Evolutionary conservation across 1,140 invertebrate species (phyloP), one percentile per base, ranked within the genome.

Genomic region (Apis cerana): DNA sequence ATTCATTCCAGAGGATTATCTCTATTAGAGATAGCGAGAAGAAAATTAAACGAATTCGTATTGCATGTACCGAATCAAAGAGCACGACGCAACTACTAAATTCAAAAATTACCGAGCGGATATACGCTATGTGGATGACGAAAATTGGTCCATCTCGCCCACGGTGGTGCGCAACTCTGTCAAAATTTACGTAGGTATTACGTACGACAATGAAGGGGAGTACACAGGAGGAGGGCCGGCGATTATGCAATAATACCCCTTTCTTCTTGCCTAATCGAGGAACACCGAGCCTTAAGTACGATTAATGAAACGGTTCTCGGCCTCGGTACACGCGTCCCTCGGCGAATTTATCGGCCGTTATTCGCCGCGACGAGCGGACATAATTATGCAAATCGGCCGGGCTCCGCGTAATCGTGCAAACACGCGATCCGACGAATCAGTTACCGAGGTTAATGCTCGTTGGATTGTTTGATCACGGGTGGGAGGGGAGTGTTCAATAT

Each of bases 301-400:
- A 81, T 81, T 81, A 81, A 81, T 81, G 79, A 81, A 81, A 81
- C 72, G 79, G 54, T 67, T 56, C 61, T n/a, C 76, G 52, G n/a
- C 48, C 19, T 9, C 58, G 48, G 58, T 62, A 54, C 79, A 64
- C 79, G 72, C 64, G 80, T 70, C 52, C 59, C 33, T 23, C 65
- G 75, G 17, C 70, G 67, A 78, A 82, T 77, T 77, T 82, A 77
- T 82, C 67, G 81, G 81, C 81, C 86, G 69, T 72, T 70, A 84
- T 77, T 81, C 74, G 75, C 71, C 71, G 80, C 85, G 85, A 85
- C 71, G 82, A 88, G 77, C 75, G 85, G 75, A 82, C 87, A 88
- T 88, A 82, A 88, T 88, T 88, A 88, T 85, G 83, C 86, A 88
- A 88, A 88, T 88, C 75, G 80, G 23, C 43, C 78, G 70, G 75